A percentile compares a stretch with the other conserved stretches of the same genome.
Conservation (phyloP, 2,797 vertebrate genomes). For the Trichosurus vulpecula region DNA sequence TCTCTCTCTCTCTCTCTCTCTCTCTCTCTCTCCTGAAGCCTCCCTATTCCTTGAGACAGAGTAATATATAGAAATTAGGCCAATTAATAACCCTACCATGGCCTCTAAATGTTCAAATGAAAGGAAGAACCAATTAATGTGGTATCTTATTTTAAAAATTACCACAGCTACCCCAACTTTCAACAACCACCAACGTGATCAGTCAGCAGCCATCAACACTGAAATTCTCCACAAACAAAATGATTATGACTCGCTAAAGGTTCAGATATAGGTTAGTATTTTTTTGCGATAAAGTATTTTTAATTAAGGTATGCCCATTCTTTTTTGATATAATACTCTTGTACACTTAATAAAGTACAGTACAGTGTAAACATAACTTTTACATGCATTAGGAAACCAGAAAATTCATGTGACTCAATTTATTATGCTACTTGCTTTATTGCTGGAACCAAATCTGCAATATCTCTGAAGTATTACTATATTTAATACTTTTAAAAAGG, state of each 20-base stretch:
- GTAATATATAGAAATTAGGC: background rate
- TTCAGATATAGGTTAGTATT: background rate
- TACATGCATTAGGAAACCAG: background rate
- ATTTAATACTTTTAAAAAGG: background rate
- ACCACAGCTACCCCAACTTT: background rate
- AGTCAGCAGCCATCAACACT: background rate
- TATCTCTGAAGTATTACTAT: background rate
- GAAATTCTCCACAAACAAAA: background rate
- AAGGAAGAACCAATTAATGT: background rate
- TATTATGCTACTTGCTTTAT: background rate
- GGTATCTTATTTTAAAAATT: background rate
- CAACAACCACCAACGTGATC: background rate
- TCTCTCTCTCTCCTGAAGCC: background rate
- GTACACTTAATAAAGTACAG: background rate
- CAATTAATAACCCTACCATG: background rate
- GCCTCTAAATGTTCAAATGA: background rate
- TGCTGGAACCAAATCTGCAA: background rate
- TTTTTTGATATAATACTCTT: background rate
- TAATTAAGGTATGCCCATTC: background rate
- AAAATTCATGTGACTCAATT: background rate
- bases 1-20: background rate
- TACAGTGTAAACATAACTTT: background rate
- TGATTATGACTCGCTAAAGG: background rate
- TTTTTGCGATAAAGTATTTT: background rate
- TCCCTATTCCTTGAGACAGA: background rate